Conservation (phyloP, 2,113 vertebrate species). For the Cavia aperea region DNA sequence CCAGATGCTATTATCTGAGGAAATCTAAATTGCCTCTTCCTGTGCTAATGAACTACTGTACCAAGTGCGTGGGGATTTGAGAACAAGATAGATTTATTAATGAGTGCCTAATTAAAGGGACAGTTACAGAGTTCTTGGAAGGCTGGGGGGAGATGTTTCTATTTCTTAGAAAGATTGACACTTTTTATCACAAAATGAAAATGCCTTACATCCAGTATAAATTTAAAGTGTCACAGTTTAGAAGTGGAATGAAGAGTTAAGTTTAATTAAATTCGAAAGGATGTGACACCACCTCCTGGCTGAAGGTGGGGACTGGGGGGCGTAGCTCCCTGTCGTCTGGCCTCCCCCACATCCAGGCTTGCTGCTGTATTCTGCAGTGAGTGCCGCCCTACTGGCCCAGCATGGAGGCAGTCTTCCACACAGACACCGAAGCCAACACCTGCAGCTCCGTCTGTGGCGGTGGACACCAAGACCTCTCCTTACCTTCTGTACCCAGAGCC, state of each 20-base stretch:
- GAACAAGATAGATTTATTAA: conserved; percentile 79
- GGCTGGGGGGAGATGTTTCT: conserved; percentile 40
- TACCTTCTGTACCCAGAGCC: not conserved
- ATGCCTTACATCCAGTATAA: conserved; percentile 40
- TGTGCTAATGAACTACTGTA: conserved; percentile 78
- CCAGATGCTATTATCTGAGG: conserved; percentile 78
- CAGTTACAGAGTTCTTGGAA: conserved; percentile 55
- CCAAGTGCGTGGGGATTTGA: conserved; percentile 69
- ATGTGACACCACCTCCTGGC: not conserved
- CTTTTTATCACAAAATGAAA: conserved; percentile 49
- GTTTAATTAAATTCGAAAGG: conserved; percentile 5
- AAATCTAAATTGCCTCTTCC: conserved; percentile 80
- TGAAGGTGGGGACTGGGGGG: not conserved
- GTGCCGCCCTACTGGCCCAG: not conserved
- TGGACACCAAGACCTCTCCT: too few species aligned
- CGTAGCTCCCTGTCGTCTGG: not conserved
- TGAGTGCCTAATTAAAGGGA: conserved; percentile 76
- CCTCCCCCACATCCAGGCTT: not conserved
- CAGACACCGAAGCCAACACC: not conserved
- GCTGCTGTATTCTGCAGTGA: not conserved
- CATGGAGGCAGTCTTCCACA: not conserved
- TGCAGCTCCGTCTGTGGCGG: rapidly evolving
- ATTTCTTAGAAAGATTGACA: conserved; percentile 55
- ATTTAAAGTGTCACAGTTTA: conserved; percentile 42
- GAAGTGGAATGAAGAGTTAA: not conserved